phyloP scores from a whole-genome alignment of 2,797 vertebrate species.

The Adelosebastes latens region DNA sequence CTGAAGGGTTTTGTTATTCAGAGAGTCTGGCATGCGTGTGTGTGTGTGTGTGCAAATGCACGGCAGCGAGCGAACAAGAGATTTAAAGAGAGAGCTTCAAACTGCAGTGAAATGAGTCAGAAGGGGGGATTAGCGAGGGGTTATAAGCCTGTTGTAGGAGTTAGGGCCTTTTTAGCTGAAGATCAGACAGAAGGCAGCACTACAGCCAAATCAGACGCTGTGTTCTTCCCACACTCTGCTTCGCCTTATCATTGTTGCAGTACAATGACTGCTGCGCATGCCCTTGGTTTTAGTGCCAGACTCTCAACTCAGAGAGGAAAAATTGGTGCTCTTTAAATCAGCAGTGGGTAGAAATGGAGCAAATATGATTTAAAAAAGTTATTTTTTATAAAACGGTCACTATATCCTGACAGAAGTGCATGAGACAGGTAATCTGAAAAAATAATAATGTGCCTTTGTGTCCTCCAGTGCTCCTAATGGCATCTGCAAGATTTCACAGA shows the following conservation, averaged over 20 bases:
- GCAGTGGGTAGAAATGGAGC: background rate
- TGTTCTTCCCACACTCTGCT: conserved; percentile 72
- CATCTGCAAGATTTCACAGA: too few relatives aligned
- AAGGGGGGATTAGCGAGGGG: conserved; percentile 70
- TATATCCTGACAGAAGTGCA: background rate
- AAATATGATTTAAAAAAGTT: background rate
- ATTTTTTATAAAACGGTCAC: background rate
- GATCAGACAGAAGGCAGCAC: conserved; percentile 72
- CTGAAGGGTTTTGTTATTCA: conserved; percentile 69
- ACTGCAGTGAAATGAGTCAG: conserved; percentile 76
- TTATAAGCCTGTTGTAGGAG: conserved; percentile 78
- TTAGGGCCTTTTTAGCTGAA: conserved; percentile 74
- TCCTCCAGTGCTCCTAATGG: background rate
- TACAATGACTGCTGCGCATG: conserved; percentile 49
- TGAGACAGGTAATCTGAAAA: background rate
- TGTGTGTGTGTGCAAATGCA: conserved; percentile 35
- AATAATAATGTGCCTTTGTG: background rate
- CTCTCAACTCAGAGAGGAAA: conserved; percentile 5
- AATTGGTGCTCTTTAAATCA: background rate
- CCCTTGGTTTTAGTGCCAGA: conserved; percentile 33
- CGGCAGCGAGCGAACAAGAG: conserved; percentile 46
- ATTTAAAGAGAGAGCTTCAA: conserved; percentile 73
- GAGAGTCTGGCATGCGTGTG: conserved; percentile 37
- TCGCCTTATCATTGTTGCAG: conserved; percentile 56
- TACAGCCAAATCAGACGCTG: conserved; percentile 64